Conservation (phyloP, 2,797 vertebrate species). For the Iguana delicatissima region DNA sequence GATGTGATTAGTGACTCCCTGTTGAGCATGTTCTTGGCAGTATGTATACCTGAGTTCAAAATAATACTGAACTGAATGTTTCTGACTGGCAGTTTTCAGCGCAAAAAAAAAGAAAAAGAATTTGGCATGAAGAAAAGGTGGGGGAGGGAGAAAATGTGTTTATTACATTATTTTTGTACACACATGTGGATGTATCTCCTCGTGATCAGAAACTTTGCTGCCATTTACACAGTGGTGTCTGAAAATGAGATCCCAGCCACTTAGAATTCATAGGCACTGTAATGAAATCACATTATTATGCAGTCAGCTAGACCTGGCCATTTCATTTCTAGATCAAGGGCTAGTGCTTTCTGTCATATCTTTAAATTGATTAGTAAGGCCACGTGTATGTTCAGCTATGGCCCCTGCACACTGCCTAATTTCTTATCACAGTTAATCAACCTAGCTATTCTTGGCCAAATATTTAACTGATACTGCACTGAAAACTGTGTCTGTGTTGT, state of each 20-base stretch:
- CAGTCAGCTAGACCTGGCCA: neutral
- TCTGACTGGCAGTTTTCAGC: neutral
- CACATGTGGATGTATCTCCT: neutral
- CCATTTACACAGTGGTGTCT: no score
- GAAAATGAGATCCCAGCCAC: neutral
- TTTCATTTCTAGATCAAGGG: neutral
- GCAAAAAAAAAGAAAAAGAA: neutral
- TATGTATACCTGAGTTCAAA: neutral
- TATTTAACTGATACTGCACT: neutral
- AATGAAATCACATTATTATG: neutral
- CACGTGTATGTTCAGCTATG: no score
- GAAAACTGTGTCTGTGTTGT: neutral
- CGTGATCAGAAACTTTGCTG: neutral
- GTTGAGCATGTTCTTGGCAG: neutral
- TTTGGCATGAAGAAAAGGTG: neutral
- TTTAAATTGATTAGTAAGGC: neutral
- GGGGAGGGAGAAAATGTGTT: neutral
- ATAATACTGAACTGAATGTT: neutral
- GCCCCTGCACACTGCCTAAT: neutral
- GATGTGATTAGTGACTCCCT: neutral
- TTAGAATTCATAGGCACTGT: neutral
- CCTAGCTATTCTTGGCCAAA: neutral
- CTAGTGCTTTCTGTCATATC: neutral
- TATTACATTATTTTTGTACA: neutral
- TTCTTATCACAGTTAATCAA: neutral